A percentile compares a stretch with the other conserved stretches of the same genome.
phyloP scores from a whole-genome alignment of 2,888 invertebrate species.

The Eristalinus sepulchralis region DNA sequence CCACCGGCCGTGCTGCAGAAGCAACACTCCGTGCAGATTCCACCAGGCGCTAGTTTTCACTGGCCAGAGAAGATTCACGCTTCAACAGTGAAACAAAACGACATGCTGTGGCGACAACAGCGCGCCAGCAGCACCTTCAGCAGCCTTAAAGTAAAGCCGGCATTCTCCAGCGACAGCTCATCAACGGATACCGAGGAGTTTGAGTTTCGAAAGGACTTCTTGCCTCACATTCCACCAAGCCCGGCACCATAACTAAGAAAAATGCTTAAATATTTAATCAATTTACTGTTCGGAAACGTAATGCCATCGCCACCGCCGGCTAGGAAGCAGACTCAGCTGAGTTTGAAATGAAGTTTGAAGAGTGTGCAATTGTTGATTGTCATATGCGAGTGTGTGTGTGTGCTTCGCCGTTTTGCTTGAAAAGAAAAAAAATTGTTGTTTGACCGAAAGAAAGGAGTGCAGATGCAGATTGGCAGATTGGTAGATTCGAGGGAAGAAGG shows the following conservation, averaged over 20 bases:
- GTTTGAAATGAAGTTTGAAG: conserved; percentile 55
- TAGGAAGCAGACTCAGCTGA: conserved; percentile 49
- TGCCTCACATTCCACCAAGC: conserved; percentile 80
- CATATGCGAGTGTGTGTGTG: conserved; percentile 67
- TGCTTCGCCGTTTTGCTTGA: conserved; percentile 29
- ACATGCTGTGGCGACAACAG: conserved; percentile 79
- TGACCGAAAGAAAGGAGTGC: background rate
- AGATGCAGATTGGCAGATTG: background rate
- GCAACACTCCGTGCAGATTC: conserved; percentile 50
- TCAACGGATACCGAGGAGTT: conserved; percentile 80
- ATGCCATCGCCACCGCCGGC: conserved; percentile 57
- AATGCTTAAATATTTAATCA: conserved; percentile 81
- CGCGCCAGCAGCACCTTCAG: conserved; percentile 72
- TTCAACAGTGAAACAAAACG: conserved; percentile 80
- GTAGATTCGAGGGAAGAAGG: conserved; percentile 5
- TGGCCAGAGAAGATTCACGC: conserved; percentile 82
- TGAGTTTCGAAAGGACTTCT: conserved; percentile 79
- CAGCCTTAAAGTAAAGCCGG: conserved; percentile 72
- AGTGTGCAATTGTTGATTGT: conserved; percentile 45
- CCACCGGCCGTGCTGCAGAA: conserved; percentile 57
- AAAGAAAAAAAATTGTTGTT: background rate
- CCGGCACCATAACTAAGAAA: conserved; percentile 81
- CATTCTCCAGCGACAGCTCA: conserved; percentile 79
- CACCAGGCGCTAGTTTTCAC: conserved; percentile 76
- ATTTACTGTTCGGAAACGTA: conserved; percentile 76